Evolutionary conservation across 2,113 vertebrate genomes (phyloP), one percentile per base, ranked within the genome.

Genomic region (Pedetes capensis): DNA sequence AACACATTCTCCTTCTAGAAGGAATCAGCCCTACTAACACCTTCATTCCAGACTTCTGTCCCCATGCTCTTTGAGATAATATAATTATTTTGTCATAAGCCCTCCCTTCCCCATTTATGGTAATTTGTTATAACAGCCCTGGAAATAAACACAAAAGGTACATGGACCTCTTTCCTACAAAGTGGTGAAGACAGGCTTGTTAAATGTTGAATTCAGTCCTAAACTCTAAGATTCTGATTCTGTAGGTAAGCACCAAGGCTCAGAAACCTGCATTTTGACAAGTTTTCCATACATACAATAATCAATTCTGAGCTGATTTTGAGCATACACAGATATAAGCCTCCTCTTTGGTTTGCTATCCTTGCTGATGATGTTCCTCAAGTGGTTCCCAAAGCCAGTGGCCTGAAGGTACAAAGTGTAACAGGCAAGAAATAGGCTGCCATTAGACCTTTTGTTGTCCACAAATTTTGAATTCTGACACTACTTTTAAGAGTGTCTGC

Each of bases 391-490:
- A 87, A 59, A 86, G 23, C 49, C 47, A 68, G 29, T 64, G 37
- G 44, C 9, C 2, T 9, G 25, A 83, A 96, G 27, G 44, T 7
- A 53, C 6, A 37, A 68, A 87, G 37, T 57, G 61, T 85, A 42
- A 49, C 57, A 27, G 42, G 85, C 3, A 87, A 83, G 25, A 89
- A 87, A 71, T 76, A 81, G 29, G 9, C 55, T 82, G 34, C 17
- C 27, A 55, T 72, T 59, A 87, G 37, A 86, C 22, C 1, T 72
- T 89, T 53, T 86, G 18, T 49, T 64, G 53, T 82, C 27, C 18
- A 75, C 51, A 82, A 66, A 11, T 29, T 87, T 82, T 93, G 61
- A 97, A 78, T 63, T 81, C 8, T 68, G 14, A 95, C 55, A 92
- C 69, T 22, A 64, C 75, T 69, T 87, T 90, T 75, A 71, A 89